phyloP scores from a whole-genome alignment of 2,797 vertebrate species.

The Tapera naevia region DNA sequence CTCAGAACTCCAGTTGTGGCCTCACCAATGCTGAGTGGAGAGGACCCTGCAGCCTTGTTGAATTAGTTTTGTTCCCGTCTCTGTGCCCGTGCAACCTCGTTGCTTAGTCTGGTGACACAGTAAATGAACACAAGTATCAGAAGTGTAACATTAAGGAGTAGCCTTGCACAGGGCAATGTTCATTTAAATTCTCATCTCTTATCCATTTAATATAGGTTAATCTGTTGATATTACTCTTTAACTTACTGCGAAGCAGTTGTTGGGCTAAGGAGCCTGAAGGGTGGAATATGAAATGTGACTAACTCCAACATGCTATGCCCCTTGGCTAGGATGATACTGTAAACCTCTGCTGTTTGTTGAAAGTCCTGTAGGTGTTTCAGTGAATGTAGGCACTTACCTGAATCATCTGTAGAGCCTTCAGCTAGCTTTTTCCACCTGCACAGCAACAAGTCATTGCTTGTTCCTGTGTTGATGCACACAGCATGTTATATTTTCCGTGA shows the following conservation, averaged over 20 bases:
- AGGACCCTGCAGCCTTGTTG: not conserved
- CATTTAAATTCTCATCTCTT: not conserved
- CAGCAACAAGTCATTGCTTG: not conserved
- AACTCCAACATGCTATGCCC: not conserved
- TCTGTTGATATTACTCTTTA: not conserved
- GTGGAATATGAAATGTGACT: not conserved
- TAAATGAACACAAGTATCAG: not conserved
- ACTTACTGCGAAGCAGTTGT: not conserved
- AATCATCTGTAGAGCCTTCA: not conserved
- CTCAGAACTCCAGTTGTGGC: not conserved
- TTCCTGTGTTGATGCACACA: not conserved
- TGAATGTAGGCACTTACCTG: not conserved
- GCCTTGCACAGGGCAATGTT: not conserved
- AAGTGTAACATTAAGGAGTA: not conserved
- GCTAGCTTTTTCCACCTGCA: not conserved
- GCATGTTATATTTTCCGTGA: not conserved
- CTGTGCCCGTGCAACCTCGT: fast-evolving
- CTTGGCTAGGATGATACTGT: not conserved
- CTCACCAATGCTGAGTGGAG: not conserved
- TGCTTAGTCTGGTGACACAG: not conserved
- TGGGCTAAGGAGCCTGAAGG: not conserved
- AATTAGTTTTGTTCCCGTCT: not conserved
- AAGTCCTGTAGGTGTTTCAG: not conserved
- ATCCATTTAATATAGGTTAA: not conserved
- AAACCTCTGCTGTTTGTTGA: not conserved